Conservation (phyloP, 2,113 vertebrate species). For the Passer domesticus region DNA sequence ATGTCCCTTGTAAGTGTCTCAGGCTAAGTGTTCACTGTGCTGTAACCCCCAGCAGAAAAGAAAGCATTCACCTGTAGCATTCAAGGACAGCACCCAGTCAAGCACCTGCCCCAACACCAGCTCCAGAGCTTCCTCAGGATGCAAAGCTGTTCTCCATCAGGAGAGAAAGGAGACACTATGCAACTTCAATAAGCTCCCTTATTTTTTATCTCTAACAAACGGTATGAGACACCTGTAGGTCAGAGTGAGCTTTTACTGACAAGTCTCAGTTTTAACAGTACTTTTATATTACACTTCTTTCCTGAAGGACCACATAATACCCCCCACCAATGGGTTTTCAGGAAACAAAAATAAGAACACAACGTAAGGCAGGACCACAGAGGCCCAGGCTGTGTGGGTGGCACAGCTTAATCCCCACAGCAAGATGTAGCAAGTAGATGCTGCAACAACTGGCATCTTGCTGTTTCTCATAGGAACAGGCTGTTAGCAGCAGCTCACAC, state of each 20-base stretch:
- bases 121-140: background rate
- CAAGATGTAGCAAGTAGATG: background rate
- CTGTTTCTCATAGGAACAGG: background rate
- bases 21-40: background rate
- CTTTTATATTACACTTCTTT: background rate
- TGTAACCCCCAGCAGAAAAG: background rate
- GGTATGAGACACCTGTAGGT: fast-evolving
- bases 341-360: background rate
- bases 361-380: background rate
- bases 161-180: background rate
- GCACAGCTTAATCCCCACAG: background rate
- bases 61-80: background rate
- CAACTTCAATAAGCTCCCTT: background rate
- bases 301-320: background rate
- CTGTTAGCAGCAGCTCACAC: background rate
- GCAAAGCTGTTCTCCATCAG: background rate
- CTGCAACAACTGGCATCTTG: background rate
- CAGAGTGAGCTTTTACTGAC: background rate
- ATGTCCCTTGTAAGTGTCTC: background rate
- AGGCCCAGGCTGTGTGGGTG: background rate
- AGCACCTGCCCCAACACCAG: background rate
- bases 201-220: background rate
- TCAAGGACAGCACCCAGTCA: background rate
- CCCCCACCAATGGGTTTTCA: background rate
- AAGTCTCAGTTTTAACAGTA: background rate